Base-by-base conservation (phyloP, 2,797 vertebrate genomes). In the Ctenopoma kingsleyae region DNA sequence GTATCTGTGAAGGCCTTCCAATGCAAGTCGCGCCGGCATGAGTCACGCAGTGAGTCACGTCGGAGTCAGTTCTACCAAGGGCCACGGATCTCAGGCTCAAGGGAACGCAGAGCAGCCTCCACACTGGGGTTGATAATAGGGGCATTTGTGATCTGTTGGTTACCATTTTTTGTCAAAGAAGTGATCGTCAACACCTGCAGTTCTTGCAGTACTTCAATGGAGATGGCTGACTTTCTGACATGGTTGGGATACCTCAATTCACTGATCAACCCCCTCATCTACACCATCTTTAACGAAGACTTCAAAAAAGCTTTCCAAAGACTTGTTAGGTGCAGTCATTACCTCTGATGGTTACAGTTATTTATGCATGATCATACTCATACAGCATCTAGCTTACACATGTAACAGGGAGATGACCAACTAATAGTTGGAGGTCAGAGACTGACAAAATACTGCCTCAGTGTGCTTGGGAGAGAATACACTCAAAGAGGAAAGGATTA, bases 241-340 rank as follows among this genome's bases (percentile, higher is more conserved):
- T 99, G 98, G 98, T 88, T 99, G 85, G 98, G 98, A 38, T 99
- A 99, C 86, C 92, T 99, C 74, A 99, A 99, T 92, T 99, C 98
- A 1, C 96, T 99, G 63, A 97, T 99, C 88, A 99, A 99, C 81
- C 98, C 98, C 22, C 93, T 99, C 61, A 99, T 99, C 90, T 99
- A 99, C 87, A 99, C 98, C 71, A 96, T 98, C 83, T 99, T 99
- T 87, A 99, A 99, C 79, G 97, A 99, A 89, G 98, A 99, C 90
- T 99, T 99, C 87, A 99, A 99, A 87, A 99, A 97, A 89, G 97
- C 98, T 65, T 99, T 99, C 89, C 96, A 98, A 92, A 99, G 95
- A 93, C 95, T 99, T 68, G 85, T 98, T 67, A 91, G 90, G 75
- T 99, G 98, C 75, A 96, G 90, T 62, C 93, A 94, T 85, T 97